Evolutionary conservation across 2,797 vertebrate species (phyloP).

Genomic region (Margarornis squamiger): DNA sequence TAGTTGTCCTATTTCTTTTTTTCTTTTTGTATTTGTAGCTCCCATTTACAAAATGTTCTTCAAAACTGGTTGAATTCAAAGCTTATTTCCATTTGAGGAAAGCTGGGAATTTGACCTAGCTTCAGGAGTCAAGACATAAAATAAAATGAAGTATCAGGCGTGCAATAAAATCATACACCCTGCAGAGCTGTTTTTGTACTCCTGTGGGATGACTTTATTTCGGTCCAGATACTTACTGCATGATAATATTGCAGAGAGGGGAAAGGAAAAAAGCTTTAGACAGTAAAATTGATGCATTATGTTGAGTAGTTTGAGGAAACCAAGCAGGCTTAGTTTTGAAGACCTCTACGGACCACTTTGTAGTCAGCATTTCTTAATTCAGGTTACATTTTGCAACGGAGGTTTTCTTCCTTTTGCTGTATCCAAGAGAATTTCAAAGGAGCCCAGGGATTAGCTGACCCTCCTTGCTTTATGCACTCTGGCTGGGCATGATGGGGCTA

Average conservation of each 20-base stretch:
- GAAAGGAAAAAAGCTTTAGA: background rate
- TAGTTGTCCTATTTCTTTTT: background rate
- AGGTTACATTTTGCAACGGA: background rate
- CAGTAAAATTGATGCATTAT: background rate
- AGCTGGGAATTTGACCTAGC: background rate
- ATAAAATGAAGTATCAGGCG: background rate
- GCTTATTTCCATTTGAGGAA: background rate
- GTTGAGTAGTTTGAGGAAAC: background rate
- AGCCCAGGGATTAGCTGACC: conserved; percentile 13
- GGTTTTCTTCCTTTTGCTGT: background rate
- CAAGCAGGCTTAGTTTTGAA: background rate
- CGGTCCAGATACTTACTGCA: background rate
- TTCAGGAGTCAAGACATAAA: background rate
- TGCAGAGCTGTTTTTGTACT: background rate
- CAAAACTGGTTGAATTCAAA: background rate
- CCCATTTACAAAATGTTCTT: background rate
- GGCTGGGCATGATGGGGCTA: background rate
- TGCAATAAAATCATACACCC: background rate
- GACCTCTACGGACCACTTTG: background rate
- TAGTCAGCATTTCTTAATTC: background rate
- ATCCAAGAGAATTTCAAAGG: background rate
- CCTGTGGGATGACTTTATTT: background rate
- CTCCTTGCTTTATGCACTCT: background rate
- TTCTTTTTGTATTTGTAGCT: background rate
- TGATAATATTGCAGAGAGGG: background rate